These are phyloP conservation scores for Rhea pennata DNA, from an alignment of 2,113 vertebrate genomes.

Conservation along the genomic window DNA sequence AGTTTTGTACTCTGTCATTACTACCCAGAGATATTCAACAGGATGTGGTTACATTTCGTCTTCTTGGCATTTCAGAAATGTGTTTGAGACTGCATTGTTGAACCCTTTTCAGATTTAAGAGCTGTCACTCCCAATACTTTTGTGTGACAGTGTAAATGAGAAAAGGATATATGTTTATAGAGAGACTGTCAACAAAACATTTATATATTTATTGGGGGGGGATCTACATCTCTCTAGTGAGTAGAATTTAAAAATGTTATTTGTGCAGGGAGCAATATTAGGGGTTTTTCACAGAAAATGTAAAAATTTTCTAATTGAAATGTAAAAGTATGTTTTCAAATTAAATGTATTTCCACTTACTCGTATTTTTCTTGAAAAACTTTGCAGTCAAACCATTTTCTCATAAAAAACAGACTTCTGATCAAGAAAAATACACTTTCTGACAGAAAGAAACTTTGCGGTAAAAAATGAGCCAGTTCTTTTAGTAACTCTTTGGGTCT, in stretches of 20 bases:
- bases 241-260: background rate
- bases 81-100: constrained; percentile 52
- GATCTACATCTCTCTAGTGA: background rate
- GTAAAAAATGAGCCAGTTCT: background rate
- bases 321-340: background rate
- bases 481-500: background rate
- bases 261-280: background rate
- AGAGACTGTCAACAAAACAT: background rate
- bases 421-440: background rate
- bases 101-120: constrained; percentile 41
- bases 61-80: constrained; percentile 74
- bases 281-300: background rate
- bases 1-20: constrained; percentile 77
- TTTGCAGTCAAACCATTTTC: background rate
- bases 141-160: constrained; percentile 25
- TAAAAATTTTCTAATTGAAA: background rate
- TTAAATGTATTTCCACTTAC: background rate
- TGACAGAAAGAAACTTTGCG: background rate
- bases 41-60: constrained; percentile 71
- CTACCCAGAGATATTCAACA: constrained; percentile 71
- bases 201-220: background rate
- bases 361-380: background rate
- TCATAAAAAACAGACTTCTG: background rate
- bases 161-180: background rate
- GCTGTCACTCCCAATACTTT: constrained; percentile 36